Percentiles rank a stretch among this genome's conserved stretches.
phyloP scores from a whole-genome alignment of 2,797 vertebrate genomes.

The Xenops minutus region DNA sequence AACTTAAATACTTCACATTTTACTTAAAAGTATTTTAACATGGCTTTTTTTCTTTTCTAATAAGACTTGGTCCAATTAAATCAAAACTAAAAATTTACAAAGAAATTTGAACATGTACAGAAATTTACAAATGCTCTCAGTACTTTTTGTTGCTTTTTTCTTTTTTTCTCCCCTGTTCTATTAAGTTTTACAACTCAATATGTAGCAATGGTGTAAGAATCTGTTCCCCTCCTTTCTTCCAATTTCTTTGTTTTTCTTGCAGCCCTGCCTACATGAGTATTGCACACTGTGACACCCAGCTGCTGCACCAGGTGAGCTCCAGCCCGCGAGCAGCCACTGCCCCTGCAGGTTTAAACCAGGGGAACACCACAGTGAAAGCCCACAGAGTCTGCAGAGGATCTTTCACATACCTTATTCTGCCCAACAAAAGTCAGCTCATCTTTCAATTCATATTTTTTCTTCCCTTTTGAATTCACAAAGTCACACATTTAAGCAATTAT shows the following conservation, averaged over 20 bases:
- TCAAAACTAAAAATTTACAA: background rate
- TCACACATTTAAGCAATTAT: background rate
- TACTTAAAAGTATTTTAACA: background rate
- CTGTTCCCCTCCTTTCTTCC: background rate
- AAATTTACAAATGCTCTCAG: background rate
- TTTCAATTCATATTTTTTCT: background rate
- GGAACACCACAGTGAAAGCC: background rate
- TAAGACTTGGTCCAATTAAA: background rate
- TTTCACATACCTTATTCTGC: background rate
- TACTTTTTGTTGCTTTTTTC: background rate
- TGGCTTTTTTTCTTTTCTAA: background rate
- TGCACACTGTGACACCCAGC: fast-evolving
- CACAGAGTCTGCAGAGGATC: background rate
- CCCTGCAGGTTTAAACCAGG: background rate
- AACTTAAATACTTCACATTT: background rate
- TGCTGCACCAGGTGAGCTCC: background rate
- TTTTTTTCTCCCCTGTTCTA: background rate
- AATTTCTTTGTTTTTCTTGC: background rate
- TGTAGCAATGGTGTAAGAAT: background rate
- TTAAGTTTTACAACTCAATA: fast-evolving
- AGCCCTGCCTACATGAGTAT: fast-evolving
- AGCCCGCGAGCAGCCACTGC: background rate
- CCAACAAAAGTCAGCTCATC: background rate
- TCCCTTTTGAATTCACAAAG: background rate
- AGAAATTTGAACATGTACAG: background rate